phyloP scores from a whole-genome alignment of 1,140 invertebrate genomes.

The Eumaeus atala region DNA sequence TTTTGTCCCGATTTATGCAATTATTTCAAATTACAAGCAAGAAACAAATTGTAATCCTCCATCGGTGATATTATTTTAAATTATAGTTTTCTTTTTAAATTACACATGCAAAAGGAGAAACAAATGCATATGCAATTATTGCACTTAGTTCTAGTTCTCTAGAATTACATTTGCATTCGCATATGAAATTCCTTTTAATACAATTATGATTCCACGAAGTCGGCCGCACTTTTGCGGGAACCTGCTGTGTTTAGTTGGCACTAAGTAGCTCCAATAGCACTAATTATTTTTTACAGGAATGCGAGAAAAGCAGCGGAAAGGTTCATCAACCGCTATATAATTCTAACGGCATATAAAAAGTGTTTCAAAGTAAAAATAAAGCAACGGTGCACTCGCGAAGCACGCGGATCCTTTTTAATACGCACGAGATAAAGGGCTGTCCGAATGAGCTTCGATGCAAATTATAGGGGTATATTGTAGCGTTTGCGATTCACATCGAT shows the following conservation, averaged over 20 bases:
- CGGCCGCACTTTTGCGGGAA: conserved; percentile 6
- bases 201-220: conserved; percentile 16
- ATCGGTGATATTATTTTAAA: conserved; percentile 9
- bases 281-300: conserved; percentile 1
- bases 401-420: conserved; percentile 2
- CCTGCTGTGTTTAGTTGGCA: conserved; percentile 7
- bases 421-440: conserved; percentile 20
- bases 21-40: neutral
- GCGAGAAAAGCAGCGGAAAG: neutral
- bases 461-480: conserved; percentile 34
- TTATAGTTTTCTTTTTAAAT: conserved; percentile 11
- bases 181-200: conserved; percentile 14
- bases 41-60: neutral
- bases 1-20: neutral
- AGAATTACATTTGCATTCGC: conserved; percentile 1
- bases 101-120: conserved; percentile 7
- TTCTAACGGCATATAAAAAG: conserved; percentile 9
- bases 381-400: too few relatives aligned
- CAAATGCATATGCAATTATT: conserved; percentile 10
- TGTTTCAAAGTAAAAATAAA: conserved; percentile 11
- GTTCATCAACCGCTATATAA: conserved; percentile 5
- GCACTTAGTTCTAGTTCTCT: neutral
- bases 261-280: conserved; percentile 2
- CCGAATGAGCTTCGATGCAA: conserved; percentile 28
- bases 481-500: conserved; percentile 25